Conservation (phyloP, 1,140 invertebrate species). For the Drosophila leontia region DNA sequence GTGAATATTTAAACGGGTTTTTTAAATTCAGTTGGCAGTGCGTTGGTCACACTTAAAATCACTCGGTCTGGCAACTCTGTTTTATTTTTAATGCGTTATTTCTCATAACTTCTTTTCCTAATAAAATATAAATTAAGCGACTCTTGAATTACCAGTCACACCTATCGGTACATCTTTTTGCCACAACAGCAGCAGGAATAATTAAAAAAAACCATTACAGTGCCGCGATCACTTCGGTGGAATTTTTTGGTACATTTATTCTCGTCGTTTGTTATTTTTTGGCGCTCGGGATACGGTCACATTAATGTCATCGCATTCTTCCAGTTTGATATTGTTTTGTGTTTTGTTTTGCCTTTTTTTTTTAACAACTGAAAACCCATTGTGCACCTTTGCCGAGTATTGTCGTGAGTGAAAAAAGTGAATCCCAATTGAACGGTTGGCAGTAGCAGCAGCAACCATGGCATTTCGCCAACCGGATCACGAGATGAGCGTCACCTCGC, state of each 20-base stretch:
- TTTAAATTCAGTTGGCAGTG: neutral
- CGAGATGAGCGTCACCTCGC: conserved; percentile 67
- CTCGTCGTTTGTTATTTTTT: neutral
- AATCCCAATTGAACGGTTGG: conserved; percentile 10
- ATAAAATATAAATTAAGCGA: neutral
- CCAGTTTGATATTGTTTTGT: conserved; percentile 60
- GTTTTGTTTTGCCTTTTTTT: conserved; percentile 70
- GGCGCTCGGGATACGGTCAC: conserved; percentile 19
- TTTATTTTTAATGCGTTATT: neutral
- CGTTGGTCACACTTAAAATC: neutral
- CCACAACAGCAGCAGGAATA: neutral
- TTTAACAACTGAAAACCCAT: conserved; percentile 11
- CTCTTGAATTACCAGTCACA: neutral
- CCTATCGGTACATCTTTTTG: neutral
- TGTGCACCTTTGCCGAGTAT: conserved; percentile 1
- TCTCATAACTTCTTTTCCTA: too few species aligned
- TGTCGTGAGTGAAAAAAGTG: conserved; percentile 6
- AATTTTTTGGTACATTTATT: neutral
- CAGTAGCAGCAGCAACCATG: conserved; percentile 35
- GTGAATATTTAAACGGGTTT: conserved; percentile 35
- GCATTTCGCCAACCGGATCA: conserved; percentile 74
- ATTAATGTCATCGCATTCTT: conserved; percentile 52
- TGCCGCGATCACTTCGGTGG: neutral
- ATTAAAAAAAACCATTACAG: neutral
- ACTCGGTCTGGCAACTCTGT: neutral